Conservation (phyloP, 1,140 invertebrate species). For the Lucilia cuprina region DNA sequence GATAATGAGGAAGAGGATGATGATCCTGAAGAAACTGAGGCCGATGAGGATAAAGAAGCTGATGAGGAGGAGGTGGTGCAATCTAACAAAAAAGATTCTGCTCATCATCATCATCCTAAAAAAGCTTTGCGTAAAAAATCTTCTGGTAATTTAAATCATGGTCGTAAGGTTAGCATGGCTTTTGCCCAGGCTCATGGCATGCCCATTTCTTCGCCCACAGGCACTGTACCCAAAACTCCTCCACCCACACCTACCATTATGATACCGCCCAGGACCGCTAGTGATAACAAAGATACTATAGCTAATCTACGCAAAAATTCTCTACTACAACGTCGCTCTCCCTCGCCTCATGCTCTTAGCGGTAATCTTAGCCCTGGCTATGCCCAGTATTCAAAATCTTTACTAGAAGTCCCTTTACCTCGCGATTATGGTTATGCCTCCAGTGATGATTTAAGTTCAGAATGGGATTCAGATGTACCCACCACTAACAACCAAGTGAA, state of each 20-base stretch:
- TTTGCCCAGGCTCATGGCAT: constrained; percentile 59
- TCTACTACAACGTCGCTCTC: constrained; percentile 46
- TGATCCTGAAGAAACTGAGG: constrained; percentile 8
- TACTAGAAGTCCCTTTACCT: constrained; percentile 76
- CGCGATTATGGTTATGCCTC: constrained; percentile 84
- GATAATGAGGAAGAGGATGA: not conserved
- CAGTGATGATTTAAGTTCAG: constrained; percentile 86
- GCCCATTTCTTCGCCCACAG: not conserved
- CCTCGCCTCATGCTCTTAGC: constrained; percentile 48
- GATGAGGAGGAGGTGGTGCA: not conserved
- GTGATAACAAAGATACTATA: constrained; percentile 9
- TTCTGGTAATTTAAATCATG: constrained; percentile 51
- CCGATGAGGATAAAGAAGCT: constrained; percentile 22
- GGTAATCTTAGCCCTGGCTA: constrained; percentile 69
- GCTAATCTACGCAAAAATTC: constrained; percentile 37
- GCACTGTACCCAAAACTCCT: constrained; percentile 44
- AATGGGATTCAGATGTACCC: constrained; percentile 85
- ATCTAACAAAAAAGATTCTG: not conserved
- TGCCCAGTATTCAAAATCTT: constrained; percentile 77
- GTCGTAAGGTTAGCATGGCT: constrained; percentile 56
- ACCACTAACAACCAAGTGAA: constrained; percentile 44
- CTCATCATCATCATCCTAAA: constrained; percentile 30
- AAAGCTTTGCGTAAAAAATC: constrained; percentile 57
- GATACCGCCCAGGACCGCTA: not conserved
- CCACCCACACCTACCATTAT: constrained; percentile 19